These are phyloP conservation scores for Corythaeola cristata DNA, from an alignment of 2,113 vertebrate genomes.

Conservation along the genomic window DNA sequence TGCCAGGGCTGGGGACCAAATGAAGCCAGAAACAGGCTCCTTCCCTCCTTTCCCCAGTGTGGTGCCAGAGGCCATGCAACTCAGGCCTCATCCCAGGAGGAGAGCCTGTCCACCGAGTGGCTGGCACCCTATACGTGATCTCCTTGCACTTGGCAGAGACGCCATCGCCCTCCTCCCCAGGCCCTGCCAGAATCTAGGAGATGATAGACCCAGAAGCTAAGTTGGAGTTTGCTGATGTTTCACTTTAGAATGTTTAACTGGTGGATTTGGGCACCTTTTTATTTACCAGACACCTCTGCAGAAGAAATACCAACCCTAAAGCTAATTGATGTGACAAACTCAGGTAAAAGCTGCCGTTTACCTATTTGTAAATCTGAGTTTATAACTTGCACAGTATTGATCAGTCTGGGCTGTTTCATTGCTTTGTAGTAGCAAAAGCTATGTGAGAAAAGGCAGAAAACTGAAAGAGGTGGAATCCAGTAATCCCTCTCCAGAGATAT, in stretches of 20 bases:
- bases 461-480: background rate
- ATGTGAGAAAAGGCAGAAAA: background rate
- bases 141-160: background rate
- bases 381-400: background rate
- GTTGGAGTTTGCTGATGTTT: background rate
- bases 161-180: background rate
- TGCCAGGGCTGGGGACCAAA: background rate
- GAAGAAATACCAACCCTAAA: background rate
- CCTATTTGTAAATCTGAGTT: background rate
- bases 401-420: background rate
- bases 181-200: background rate
- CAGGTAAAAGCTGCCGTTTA: background rate
- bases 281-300: background rate
- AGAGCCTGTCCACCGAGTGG: fast-evolving
- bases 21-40: background rate
- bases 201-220: background rate
- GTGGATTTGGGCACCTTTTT: background rate
- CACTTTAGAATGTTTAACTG: background rate
- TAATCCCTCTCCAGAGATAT: background rate
- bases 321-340: background rate
- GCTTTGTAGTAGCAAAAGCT: background rate
- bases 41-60: background rate
- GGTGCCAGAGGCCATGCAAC: fast-evolving
- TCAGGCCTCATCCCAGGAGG: background rate
- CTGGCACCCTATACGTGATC: fast-evolving